A percentile compares a stretch with the other conserved stretches of the same genome.
These are phyloP conservation scores for Schizopygopsis pylzovi DNA, from an alignment of 2,797 vertebrate species.

Conservation along the genomic window DNA sequence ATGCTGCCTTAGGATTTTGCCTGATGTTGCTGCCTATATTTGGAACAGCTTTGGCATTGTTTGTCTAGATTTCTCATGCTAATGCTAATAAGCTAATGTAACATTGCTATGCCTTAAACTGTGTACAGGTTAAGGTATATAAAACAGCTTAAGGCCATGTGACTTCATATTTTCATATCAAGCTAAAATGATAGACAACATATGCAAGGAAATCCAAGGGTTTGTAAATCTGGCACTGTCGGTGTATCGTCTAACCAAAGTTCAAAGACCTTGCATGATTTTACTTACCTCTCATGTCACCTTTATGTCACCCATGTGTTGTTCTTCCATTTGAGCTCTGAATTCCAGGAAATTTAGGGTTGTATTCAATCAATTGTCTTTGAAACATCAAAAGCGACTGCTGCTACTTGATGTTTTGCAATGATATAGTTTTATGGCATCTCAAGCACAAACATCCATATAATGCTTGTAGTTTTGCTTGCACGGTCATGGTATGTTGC, in stretches of 20 bases:
- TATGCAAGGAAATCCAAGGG: conserved; percentile 9
- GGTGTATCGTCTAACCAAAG: not conserved
- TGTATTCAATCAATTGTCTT: conserved; percentile 12
- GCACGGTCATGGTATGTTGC: conserved; percentile 8
- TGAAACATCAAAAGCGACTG: conserved; percentile 48
- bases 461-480: conserved; percentile 26
- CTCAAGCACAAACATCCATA: conserved; percentile 23
- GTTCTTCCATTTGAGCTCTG: not conserved
- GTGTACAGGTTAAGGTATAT: not conserved
- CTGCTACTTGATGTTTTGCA: conserved; percentile 54
- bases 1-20: not conserved
- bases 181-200: not conserved
- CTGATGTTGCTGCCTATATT: not conserved
- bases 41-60: not conserved
- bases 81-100: not conserved
- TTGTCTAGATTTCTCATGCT: not conserved
- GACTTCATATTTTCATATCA: not conserved
- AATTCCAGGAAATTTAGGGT: conserved; percentile 10
- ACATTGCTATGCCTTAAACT: conserved; percentile 3
- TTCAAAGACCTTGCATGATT: conserved; percentile 29
- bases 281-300: not conserved
- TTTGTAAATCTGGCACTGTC: conserved; percentile 35
- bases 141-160: not conserved
- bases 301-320: not conserved
- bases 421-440: not conserved